Evolutionary conservation across 1,140 invertebrate genomes (phyloP).

Genomic region (Lepidotrigona ventralis): DNA sequence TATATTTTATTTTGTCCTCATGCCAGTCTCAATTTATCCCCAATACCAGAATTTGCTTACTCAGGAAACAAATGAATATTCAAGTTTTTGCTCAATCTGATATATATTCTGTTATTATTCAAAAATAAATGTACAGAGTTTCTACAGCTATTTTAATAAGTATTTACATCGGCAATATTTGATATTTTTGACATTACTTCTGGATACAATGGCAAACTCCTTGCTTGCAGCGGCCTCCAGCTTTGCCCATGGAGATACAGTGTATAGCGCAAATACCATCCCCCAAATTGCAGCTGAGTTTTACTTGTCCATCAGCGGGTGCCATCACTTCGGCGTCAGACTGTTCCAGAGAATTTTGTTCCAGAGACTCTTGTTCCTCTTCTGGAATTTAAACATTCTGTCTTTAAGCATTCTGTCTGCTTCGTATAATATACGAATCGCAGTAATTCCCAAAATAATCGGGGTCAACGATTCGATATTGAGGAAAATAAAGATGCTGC

Average conservation of each 20-base stretch:
- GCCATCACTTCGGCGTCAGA: conserved; percentile 25
- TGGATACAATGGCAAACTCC: conserved; percentile 27
- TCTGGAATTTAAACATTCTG: conserved; percentile 3
- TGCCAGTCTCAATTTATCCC: too few species aligned
- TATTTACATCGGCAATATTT: too few species aligned
- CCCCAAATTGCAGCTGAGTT: conserved; percentile 69
- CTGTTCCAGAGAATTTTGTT: too few species aligned
- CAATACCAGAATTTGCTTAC: too few species aligned
- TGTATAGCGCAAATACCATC: conserved; percentile 69
- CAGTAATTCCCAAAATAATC: neutral
- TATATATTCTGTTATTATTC: too few species aligned
- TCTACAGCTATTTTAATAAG: too few species aligned
- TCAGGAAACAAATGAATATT: too few species aligned
- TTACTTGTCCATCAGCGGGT: conserved; percentile 50
- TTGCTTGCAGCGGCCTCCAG: conserved; percentile 56
- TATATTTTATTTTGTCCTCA: too few species aligned
- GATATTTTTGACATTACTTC: too few species aligned
- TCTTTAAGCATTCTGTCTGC: neutral
- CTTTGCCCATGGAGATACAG: conserved; percentile 55
- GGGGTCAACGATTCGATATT: neutral
- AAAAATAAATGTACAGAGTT: too few species aligned
- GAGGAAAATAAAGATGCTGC: neutral
- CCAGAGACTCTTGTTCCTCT: neutral
- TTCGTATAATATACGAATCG: neutral
- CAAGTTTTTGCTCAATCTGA: too few species aligned